phyloP scores from a whole-genome alignment of 2,888 invertebrate genomes.

The Eilema depressum region DNA sequence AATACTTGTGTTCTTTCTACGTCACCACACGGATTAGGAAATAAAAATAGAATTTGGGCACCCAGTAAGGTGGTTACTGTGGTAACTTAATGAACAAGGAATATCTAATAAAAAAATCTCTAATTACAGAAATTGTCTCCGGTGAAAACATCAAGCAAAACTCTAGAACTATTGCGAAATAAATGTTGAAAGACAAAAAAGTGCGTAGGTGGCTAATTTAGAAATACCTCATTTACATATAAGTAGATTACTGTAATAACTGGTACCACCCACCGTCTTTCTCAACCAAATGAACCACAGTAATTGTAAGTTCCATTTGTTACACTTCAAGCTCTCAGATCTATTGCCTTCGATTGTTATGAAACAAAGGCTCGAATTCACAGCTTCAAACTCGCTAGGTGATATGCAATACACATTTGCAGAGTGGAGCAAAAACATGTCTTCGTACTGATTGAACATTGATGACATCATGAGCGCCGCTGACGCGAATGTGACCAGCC shows the following conservation, averaged over 20 bases:
- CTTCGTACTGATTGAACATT: slow-evolving; percentile 73
- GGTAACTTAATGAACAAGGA: no score
- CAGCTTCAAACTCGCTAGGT: slow-evolving; percentile 51
- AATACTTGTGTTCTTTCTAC: no score
- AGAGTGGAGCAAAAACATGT: slow-evolving; percentile 70
- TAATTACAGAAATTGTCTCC: no score
- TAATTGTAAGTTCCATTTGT: slow-evolving; percentile 70
- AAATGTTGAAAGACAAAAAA: no score
- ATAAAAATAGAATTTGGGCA: no score
- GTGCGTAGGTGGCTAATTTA: no score
- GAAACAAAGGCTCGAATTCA: slow-evolving; percentile 67
- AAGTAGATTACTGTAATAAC: slow-evolving; percentile 16
- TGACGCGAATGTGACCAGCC: slow-evolving; percentile 73
- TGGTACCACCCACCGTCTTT: slow-evolving; percentile 68
- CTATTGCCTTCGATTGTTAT: slow-evolving; percentile 56
- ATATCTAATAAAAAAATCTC: no score
- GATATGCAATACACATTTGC: slow-evolving; percentile 62
- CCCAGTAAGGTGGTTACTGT: no score
- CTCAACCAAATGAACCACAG: slow-evolving; percentile 76
- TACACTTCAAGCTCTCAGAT: slow-evolving; percentile 62
- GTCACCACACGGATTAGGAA: no score
- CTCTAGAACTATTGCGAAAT: no score
- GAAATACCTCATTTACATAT: background rate
- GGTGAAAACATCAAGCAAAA: no score
- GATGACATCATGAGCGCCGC: slow-evolving; percentile 64